Percentiles rank a stretch among this genome's conserved stretches.
Conservation (phyloP, 2,113 vertebrate species). For the Alouatta palliata region DNA sequence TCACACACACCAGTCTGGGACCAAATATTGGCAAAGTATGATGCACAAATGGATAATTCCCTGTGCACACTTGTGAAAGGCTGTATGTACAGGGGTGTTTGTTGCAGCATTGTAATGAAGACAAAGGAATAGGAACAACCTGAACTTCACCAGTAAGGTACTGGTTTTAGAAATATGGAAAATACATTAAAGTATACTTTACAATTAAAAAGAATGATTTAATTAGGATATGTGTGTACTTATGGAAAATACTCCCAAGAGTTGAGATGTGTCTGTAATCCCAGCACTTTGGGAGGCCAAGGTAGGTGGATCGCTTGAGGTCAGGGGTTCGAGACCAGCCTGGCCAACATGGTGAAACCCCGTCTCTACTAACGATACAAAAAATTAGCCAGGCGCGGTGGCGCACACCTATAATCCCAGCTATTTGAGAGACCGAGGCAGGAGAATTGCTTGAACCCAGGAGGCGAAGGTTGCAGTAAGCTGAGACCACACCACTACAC, state of each 20-base stretch:
- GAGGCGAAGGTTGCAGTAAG: no score
- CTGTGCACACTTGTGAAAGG: background rate
- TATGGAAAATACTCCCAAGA: background rate
- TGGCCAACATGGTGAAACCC: no score
- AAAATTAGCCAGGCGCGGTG: no score
- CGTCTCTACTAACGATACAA: no score
- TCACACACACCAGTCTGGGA: background rate
- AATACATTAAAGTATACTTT: background rate
- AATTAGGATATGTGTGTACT: background rate
- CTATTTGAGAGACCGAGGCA: no score
- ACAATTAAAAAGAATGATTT: background rate
- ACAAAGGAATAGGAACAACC: background rate
- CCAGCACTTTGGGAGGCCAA: no score
- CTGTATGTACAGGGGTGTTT: background rate
- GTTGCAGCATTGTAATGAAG: background rate
- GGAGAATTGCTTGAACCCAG: no score
- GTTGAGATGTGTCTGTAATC: background rate
- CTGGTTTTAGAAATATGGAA: background rate
- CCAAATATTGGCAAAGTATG: background rate
- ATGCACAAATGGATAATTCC: background rate
- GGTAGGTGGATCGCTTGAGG: no score
- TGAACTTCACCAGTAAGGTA: background rate
- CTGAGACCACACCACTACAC: no score
- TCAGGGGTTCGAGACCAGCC: no score
- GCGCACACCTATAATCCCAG: no score